Evolutionary conservation across 2,888 invertebrate genomes (phyloP).

Genomic region (Axea sp.): DNA sequence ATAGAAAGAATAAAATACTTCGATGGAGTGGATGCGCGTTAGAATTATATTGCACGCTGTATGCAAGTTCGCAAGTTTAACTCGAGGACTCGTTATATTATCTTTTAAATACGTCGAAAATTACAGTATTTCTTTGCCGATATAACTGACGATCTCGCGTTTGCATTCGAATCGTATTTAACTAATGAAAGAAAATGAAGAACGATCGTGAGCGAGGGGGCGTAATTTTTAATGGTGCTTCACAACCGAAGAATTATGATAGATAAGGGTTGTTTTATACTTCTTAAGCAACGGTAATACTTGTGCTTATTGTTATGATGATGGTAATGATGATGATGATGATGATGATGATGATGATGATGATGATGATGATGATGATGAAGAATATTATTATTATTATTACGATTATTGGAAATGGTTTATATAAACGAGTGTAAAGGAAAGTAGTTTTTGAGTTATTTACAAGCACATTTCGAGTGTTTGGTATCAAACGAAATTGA

Average conservation of each 20-base stretch:
- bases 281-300: too few relatives aligned
- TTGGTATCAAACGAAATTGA: too few relatives aligned
- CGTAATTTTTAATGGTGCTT: constrained; percentile 13
- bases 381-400: too few relatives aligned
- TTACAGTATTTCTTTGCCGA: constrained; percentile 21
- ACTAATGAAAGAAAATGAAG: constrained; percentile 7
- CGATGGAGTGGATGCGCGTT: constrained; percentile 40
- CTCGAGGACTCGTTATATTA: constrained; percentile 28
- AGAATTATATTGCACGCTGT: constrained; percentile 29
- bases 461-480: too few relatives aligned
- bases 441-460: neutral
- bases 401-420: constrained; percentile 13
- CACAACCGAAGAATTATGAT: constrained; percentile 5
- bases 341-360: too few relatives aligned
- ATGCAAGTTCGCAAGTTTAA: constrained; percentile 25
- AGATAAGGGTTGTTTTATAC: too few relatives aligned
- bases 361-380: too few relatives aligned
- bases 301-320: too few relatives aligned
- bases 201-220: constrained; percentile 9
- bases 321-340: too few relatives aligned
- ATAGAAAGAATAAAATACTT: constrained; percentile 33
- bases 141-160: constrained; percentile 5
- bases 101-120: constrained; percentile 34
- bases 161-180: constrained; percentile 6
- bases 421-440: neutral